Evolutionary conservation across 1,140 invertebrate species (phyloP), one percentile per base, ranked within the genome.

Genomic region (Mamestra configurata): DNA sequence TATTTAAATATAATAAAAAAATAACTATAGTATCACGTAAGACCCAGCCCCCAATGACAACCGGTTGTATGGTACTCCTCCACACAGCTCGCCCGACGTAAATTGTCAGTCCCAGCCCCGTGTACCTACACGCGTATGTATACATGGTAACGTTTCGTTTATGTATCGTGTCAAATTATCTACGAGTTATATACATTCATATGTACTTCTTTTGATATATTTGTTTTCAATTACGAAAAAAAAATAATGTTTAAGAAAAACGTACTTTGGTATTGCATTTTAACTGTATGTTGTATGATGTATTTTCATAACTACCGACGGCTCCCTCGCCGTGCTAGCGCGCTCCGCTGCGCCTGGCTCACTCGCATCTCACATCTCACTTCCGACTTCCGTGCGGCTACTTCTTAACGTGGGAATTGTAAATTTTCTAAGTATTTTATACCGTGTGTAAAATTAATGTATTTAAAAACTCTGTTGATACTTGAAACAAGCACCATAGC

Each of bases 351-450:
- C 80, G 77, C 80, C 84, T 64, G 31, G 55, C 57, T 35, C 20
- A 7, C 13, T 49, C 15, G 18, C 18, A 35, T n/a, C n/a, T n/a
- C n/a, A n/a, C n/a, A n/a, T n/a, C 61, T 20, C 53, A 37, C 37
- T 37, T 15, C 61, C 68, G 55, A 37, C 79, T 80, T 37, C 72
- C 59, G 79, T 64, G 31, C 86, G 81, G 81, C 86, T 86, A 87
- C 84, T 89, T 83, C 89, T 70, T 87, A 88, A 91, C 88, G 84
- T 89, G 89, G 89, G 87, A 88, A 90, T 90, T 92, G 91, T 94
- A 92, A 91, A 94, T 94, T 94, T 92, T 93, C 91, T 94, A 94
- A 92, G 90, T 92, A 90, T 94, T 94, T 94, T 93, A 89, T 94
- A 93, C 90, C 87, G 89, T 87, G 89, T 91, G 92, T 92, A 90